Base-by-base conservation (phyloP, 1,140 invertebrate species). In the Drosophila nannoptera region DNA sequence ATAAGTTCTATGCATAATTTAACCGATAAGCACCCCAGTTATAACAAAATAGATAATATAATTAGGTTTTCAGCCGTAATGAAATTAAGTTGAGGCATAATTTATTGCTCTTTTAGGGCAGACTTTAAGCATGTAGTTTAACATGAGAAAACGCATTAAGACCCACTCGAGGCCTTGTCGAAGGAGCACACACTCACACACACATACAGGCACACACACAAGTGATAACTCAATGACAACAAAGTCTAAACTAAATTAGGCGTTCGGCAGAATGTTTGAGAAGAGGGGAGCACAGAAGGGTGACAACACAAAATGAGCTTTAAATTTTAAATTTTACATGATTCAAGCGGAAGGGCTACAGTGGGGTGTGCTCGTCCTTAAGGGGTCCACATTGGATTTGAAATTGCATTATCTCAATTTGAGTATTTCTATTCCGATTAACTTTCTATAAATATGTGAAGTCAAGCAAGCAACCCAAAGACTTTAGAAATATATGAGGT, bases 221-320 rank as follows among this genome's bases (percentile, higher is more conserved):
- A 66, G 62, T 70, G 68, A 40, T 70, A 70, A 70, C 68, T 70
- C 68, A 70, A 66, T 70, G 49, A 70, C 54, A 82, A 74, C 73
- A 77, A 77, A 68, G 62, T 38, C 36, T 60, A 74, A 81, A 81
- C 73, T 74, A 67, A 81, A 82, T 82, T 82, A 67, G 62, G 62
- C 56, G 58, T 68, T 60, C 33, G 16, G 33, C 46, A 49, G 46
- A 36, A 31, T 58, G 60, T 12, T n/a, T 43, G 33, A 36, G 58
- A 52, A 50, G 58, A 38, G 33, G 45, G 31, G 33, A 14, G 53
- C 12, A 9, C 52, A 7, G 16, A 29, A 48, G 62, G 35, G 29
- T 38, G 62, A n/a, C 45, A 49, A 12, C 54, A 42, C 42, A 55
- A 54, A 48, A 45, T 60, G 56, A 36, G 55, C 49, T 59, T 73